Evolutionary conservation across 2,888 invertebrate species (phyloP).

Genomic region (Timema podura): DNA sequence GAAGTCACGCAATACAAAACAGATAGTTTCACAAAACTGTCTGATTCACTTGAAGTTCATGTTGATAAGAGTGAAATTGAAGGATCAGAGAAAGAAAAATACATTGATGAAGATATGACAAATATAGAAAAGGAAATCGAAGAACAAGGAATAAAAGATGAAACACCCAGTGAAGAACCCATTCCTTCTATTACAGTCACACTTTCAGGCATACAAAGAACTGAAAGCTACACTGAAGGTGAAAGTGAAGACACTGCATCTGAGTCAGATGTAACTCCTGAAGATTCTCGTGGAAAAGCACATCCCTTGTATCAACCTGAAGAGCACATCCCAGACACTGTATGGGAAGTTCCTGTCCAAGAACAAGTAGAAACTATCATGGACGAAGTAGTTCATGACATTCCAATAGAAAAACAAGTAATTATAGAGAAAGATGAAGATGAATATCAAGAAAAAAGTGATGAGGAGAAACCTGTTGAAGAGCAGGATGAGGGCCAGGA

Average conservation of each 20-base stretch:
- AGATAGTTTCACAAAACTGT: slow-evolving; percentile 43
- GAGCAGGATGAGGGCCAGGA: too few species aligned
- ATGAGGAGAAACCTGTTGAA: slow-evolving; percentile 32
- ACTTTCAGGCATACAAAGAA: slow-evolving; percentile 44
- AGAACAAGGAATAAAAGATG: slow-evolving; percentile 38
- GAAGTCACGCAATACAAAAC: slow-evolving; percentile 38
- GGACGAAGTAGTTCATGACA: slow-evolving; percentile 43
- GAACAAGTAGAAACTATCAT: slow-evolving; percentile 40
- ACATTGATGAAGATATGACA: slow-evolving; percentile 45
- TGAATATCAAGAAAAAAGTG: slow-evolving; percentile 40
- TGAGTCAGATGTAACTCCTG: slow-evolving; percentile 33
- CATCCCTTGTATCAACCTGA: slow-evolving; percentile 39
- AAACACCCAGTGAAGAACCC: slow-evolving; percentile 38
- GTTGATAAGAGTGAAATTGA: slow-evolving; percentile 51
- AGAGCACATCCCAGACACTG: slow-evolving; percentile 49
- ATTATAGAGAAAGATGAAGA: slow-evolving; percentile 44
- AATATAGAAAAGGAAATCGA: too few species aligned
- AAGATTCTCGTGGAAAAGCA: slow-evolving; percentile 31
- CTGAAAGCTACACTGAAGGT: slow-evolving; percentile 28
- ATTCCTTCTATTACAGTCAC: slow-evolving; percentile 47
- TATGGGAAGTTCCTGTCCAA: slow-evolving; percentile 51
- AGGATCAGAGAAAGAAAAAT: slow-evolving; percentile 48
- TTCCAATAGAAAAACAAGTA: slow-evolving; percentile 39
- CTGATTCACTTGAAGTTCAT: slow-evolving; percentile 49
- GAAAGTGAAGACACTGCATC: slow-evolving; percentile 35